Evolutionary conservation across 2,113 vertebrate genomes (phyloP).

Genomic region (Tylochromis polylepis): DNA sequence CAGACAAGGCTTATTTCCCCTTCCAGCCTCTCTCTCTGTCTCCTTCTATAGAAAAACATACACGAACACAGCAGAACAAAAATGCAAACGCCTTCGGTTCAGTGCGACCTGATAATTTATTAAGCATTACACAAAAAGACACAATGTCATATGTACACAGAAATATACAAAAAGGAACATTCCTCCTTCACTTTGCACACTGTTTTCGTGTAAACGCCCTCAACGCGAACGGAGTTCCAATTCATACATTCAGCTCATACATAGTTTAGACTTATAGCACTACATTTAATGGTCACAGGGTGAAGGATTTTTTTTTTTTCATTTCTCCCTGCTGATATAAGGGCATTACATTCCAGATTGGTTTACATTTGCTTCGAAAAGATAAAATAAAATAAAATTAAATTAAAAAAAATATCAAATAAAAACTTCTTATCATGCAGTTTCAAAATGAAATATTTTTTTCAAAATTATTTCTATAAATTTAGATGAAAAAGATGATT

Average conservation of each 20-base stretch:
- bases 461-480: neutral
- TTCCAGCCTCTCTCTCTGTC: neutral
- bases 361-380: neutral
- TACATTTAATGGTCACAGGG: constrained; percentile 76
- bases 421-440: constrained; percentile 22
- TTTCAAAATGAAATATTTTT: constrained; percentile 25
- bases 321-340: constrained; percentile 60
- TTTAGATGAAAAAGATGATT: neutral
- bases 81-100: constrained; percentile 29
- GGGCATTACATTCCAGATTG: neutral
- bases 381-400: neutral
- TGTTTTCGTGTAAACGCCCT: constrained; percentile 23
- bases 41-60: neutral
- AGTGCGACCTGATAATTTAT: constrained; percentile 74
- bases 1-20: neutral
- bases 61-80: neutral
- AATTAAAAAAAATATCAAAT: neutral
- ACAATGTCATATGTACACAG: constrained; percentile 65
- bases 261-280: constrained; percentile 73
- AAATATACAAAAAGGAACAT: constrained; percentile 61
- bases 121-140: constrained; percentile 67
- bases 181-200: constrained; percentile 30
- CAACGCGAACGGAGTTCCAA: constrained; percentile 25
- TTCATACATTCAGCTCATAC: constrained; percentile 40
- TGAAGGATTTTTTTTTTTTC: constrained; percentile 63